A percentile compares a stretch with the other conserved stretches of the same genome.
phyloP scores from a whole-genome alignment of 2,113 vertebrate genomes.

The Bettongia penicillata region DNA sequence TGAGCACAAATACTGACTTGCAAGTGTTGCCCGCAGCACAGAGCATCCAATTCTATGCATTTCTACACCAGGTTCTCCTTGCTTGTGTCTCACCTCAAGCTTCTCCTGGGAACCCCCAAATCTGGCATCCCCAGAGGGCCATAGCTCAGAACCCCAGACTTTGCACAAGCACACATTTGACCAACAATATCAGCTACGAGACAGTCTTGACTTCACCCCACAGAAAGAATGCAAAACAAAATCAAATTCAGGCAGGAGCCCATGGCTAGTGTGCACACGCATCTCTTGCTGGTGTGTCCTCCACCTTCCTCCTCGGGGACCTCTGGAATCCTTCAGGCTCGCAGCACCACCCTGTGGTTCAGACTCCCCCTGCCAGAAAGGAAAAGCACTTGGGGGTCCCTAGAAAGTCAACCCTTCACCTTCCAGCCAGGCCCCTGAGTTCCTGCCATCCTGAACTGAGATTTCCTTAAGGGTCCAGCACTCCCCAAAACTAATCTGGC shows the following conservation, averaged over 20 bases:
- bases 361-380: background rate
- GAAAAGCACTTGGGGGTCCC: background rate
- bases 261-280: background rate
- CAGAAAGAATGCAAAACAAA: background rate
- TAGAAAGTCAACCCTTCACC: background rate
- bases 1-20: constrained; percentile 46
- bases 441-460: background rate
- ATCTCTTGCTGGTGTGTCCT: background rate
- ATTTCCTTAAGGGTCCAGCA: background rate
- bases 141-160: background rate
- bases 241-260: background rate
- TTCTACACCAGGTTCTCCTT: background rate
- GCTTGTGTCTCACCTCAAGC: background rate
- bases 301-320: background rate
- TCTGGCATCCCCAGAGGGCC: background rate
- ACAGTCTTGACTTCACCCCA: background rate
- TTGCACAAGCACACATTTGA: background rate
- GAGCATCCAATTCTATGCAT: background rate
- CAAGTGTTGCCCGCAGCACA: background rate
- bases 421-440: background rate
- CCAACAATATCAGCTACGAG: background rate
- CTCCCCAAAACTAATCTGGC: background rate
- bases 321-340: background rate
- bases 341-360: background rate
- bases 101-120: background rate